Percentiles rank a stretch among this genome's conserved stretches.
Evolutionary conservation across 1,140 invertebrate species (phyloP).

Genomic region (Cheumatopsyche charites): DNA sequence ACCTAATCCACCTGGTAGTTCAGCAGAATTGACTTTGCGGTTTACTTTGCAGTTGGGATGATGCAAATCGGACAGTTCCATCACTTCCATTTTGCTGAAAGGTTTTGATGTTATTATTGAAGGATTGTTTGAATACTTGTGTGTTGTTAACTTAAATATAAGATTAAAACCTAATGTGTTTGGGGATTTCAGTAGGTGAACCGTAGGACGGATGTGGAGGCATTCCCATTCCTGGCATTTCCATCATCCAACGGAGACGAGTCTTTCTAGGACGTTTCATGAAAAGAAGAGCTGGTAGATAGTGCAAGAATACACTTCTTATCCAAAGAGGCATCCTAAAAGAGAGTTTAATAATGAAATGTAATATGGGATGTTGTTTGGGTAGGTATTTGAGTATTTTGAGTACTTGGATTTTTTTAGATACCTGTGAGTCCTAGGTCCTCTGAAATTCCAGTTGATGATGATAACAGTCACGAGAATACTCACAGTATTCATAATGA

Average conservation of each 20-base stretch:
- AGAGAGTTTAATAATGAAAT: not conserved
- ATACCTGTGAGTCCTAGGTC: conserved; percentile 79
- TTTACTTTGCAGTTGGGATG: conserved; percentile 96
- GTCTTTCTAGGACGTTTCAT: conserved; percentile 94
- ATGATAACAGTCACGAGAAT: conserved; percentile 98
- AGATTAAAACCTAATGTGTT: conserved; percentile 78
- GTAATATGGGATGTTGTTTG: no score
- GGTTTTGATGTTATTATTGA: not conserved
- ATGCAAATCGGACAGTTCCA: conserved; percentile 93
- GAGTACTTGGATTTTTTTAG: not conserved
- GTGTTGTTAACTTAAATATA: no score
- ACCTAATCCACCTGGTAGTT: conserved; percentile 61
- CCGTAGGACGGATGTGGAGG: conserved; percentile 78
- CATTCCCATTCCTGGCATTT: conserved; percentile 86
- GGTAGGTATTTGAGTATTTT: no score
- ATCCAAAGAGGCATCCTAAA: conserved; percentile 93
- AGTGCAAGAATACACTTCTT: conserved; percentile 90
- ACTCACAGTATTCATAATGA: conserved; percentile 99
- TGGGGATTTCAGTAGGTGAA: conserved; percentile 79
- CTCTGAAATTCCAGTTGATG: conserved; percentile 99
- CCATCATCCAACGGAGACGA: conserved; percentile 94
- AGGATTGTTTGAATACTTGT: no score
- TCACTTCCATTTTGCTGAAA: conserved; percentile 83
- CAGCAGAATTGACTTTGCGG: conserved; percentile 77
- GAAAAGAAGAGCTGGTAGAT: conserved; percentile 82